phyloP scores from a whole-genome alignment of 92 coral and sea anemone species.

The Paramuricea clavata region DNA sequence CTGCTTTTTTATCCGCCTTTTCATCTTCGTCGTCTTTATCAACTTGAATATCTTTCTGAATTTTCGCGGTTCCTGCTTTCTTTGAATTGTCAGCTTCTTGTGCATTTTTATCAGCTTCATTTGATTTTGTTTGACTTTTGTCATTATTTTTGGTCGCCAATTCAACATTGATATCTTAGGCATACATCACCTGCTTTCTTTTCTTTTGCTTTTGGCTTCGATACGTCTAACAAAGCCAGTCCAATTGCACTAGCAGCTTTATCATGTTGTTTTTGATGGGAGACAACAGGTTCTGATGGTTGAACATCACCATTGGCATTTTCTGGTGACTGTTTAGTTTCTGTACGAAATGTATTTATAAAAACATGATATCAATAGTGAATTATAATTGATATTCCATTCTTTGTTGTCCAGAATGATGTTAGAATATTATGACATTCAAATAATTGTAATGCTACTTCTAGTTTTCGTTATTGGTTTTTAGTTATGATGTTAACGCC shows the following conservation, averaged over 20 bases:
- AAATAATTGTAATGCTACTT: too few species aligned
- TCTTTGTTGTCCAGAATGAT: too few species aligned
- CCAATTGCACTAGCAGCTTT: conserved; percentile 47
- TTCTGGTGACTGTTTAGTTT: not conserved
- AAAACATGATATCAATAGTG: too few species aligned
- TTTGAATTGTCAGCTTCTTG: not conserved
- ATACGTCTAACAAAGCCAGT: conserved; percentile 24
- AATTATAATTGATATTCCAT: too few species aligned
- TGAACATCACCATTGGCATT: not conserved
- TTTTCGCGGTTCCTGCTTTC: not conserved
- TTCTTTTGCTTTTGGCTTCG: conserved; percentile 3
- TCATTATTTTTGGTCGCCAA: not conserved
- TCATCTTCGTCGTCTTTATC: not conserved
- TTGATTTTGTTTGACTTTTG: not conserved
- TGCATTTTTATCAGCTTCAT: not conserved
- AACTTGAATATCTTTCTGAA: not conserved
- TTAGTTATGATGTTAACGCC: too few species aligned
- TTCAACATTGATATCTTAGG: not conserved
- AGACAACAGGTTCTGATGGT: not conserved
- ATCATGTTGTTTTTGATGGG: conserved; percentile 10
- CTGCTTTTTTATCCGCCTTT: not conserved
- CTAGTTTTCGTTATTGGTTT: too few species aligned
- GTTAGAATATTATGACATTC: too few species aligned
- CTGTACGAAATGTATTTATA: not conserved
- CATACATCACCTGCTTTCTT: not conserved